These are phyloP conservation scores for Prionailurus bengalensis DNA, from an alignment of 2,113 vertebrate genomes.

Conservation along the genomic window DNA sequence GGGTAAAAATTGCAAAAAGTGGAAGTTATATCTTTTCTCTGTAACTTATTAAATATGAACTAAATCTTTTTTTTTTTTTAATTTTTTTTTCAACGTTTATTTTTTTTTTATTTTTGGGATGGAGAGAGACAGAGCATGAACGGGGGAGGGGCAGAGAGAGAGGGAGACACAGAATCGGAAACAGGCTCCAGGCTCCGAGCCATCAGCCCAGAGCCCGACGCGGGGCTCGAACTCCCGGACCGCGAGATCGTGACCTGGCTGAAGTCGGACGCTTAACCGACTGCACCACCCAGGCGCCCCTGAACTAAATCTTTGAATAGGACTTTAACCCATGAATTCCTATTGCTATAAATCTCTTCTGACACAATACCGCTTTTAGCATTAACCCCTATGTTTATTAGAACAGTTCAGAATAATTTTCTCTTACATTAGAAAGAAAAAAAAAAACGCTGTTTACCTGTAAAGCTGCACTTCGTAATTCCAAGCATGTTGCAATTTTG, in stretches of 20 bases:
- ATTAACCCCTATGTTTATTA: not conserved
- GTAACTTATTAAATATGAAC: slow-evolving; percentile 1
- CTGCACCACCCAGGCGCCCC: too few species aligned
- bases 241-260: too few species aligned
- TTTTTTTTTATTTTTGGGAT: too few species aligned
- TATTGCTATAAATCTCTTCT: slow-evolving; percentile 21
- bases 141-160: too few species aligned
- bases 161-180: too few species aligned
- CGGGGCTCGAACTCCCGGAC: too few species aligned
- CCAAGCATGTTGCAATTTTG: slow-evolving; percentile 98
- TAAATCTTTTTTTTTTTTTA: not conserved
- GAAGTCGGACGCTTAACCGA: too few species aligned
- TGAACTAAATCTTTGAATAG: not conserved
- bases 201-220: too few species aligned
- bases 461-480: slow-evolving; percentile 96
- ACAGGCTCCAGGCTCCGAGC: too few species aligned
- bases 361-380: not conserved
- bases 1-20: slow-evolving; percentile 1
- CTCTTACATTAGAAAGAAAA: not conserved
- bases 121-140: too few species aligned
- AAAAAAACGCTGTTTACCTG: slow-evolving; percentile 89
- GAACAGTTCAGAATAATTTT: not conserved
- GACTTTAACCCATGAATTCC: not conserved
- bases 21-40: slow-evolving; percentile 37
- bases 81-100: too few species aligned